A percentile compares a stretch with the other conserved stretches of the same genome.
phyloP scores from a whole-genome alignment of 2,113 vertebrate genomes.

The Malaclemys terrapin region DNA sequence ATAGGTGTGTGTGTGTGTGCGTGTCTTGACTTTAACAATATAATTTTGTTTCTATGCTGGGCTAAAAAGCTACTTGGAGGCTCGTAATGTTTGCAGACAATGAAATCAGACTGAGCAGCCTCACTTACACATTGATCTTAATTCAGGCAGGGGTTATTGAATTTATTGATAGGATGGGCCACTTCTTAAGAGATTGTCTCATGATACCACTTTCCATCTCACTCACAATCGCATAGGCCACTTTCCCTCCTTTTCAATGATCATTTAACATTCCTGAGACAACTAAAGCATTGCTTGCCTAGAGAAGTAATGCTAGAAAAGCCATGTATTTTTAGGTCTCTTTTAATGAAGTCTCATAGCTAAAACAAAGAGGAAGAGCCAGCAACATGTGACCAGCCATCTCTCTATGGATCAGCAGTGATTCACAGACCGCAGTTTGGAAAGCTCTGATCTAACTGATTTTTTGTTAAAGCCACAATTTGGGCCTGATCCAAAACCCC shows the following conservation, averaged over 20 bases:
- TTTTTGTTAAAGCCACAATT: accelerated
- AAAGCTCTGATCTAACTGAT: neutral
- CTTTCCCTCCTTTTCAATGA: neutral
- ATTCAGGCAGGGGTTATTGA: constrained; percentile 7
- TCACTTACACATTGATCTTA: constrained; percentile 23
- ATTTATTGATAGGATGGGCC: neutral
- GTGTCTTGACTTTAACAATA: constrained; percentile 65
- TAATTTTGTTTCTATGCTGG: constrained; percentile 42
- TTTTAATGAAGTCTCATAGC: neutral
- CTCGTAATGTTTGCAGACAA: neutral
- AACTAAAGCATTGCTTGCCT: neutral
- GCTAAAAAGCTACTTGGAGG: neutral
- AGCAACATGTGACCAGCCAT: accelerated
- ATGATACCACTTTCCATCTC: neutral
- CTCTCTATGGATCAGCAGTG: neutral
- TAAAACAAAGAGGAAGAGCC: neutral
- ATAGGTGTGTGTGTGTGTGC: constrained; percentile 33
- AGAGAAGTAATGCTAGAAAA: neutral
- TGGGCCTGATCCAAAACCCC: neutral
- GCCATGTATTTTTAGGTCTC: neutral
- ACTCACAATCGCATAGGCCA: neutral
- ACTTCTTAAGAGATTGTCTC: neutral
- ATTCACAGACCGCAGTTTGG: neutral
- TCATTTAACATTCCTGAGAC: neutral
- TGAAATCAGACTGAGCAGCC: neutral